A percentile compares a stretch with the other conserved stretches of the same genome.
These are phyloP conservation scores for Pseudorhombus dupliciocellatus DNA, from an alignment of 2,113 vertebrate genomes.

Conservation along the genomic window DNA sequence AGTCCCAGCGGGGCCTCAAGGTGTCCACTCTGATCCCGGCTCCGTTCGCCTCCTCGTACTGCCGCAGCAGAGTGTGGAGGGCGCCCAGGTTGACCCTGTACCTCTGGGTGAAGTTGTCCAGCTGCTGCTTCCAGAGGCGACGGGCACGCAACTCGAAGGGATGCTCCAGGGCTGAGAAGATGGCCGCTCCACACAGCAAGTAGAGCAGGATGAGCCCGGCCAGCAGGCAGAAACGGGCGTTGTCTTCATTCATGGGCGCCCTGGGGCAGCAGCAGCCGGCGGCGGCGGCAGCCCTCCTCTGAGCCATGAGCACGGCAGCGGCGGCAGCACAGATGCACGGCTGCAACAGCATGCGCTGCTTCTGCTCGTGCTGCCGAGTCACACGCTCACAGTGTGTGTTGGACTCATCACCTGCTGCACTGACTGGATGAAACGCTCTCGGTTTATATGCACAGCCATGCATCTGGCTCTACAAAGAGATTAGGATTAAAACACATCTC, in stretches of 20 bases:
- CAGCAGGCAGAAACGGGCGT: conserved; percentile 83
- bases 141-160: conserved; percentile 78
- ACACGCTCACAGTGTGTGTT: conserved; percentile 24
- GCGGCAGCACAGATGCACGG: conserved; percentile 47
- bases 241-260: conserved; percentile 81
- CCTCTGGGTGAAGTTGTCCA: conserved; percentile 78
- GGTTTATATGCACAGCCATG: not conserved
- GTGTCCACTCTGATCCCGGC: conserved; percentile 80
- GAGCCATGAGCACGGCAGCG: conserved; percentile 75
- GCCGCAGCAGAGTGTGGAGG: conserved; percentile 76
- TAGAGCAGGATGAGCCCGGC: conserved; percentile 82
- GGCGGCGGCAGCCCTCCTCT: conserved; percentile 62
- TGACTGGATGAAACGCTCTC: not conserved
- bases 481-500: not conserved
- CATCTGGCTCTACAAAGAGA: conserved; percentile 3
- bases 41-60: conserved; percentile 81
- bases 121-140: conserved; percentile 77
- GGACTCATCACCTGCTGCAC: conserved; percentile 13
- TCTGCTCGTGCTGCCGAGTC: conserved; percentile 18
- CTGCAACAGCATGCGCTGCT: conserved; percentile 59
- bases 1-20: conserved; percentile 83
- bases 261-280: conserved; percentile 73
- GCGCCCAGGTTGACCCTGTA: conserved; percentile 72
- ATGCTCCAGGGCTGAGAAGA: conserved; percentile 82
- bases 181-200: conserved; percentile 80